Conservation (phyloP, 1,140 invertebrate species). For the Aphaenogaster floridana region DNA sequence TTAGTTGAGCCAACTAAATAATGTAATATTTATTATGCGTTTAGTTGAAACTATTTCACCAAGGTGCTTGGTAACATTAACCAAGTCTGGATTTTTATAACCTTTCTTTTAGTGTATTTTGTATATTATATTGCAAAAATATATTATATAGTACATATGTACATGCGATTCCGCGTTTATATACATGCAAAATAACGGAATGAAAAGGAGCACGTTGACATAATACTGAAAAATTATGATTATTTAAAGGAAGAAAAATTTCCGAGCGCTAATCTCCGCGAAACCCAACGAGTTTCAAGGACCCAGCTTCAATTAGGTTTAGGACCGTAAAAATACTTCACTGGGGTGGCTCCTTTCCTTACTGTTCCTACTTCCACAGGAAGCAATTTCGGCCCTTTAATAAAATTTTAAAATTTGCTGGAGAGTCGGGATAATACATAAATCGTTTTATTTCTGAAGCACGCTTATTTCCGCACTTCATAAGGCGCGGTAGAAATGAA, state of each 20-base stretch:
- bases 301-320: conserved; percentile 79
- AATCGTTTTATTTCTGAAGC: conserved; percentile 62
- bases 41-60: too few relatives aligned
- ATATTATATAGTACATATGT: not conserved
- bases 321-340: conserved; percentile 75
- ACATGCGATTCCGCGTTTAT: not conserved
- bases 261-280: conserved; percentile 60
- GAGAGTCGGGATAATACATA: conserved; percentile 64
- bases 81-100: too few relatives aligned
- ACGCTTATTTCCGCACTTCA: conserved; percentile 61
- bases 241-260: conserved; percentile 68
- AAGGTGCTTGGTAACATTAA: too few relatives aligned
- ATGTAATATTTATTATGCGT: too few relatives aligned
- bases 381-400: conserved; percentile 79
- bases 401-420: conserved; percentile 79
- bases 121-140: not conserved
- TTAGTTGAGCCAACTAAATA: too few relatives aligned
- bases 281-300: conserved; percentile 69
- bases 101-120: too few relatives aligned
- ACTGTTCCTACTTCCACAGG: conserved; percentile 63
- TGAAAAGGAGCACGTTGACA: not conserved
- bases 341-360: conserved; percentile 36
- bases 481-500: conserved; percentile 26
- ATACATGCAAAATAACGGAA: not conserved
- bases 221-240: conserved; percentile 32